Evolutionary conservation across 2,888 invertebrate species (phyloP).

Genomic region (Nematopogon swammerdamellus): DNA sequence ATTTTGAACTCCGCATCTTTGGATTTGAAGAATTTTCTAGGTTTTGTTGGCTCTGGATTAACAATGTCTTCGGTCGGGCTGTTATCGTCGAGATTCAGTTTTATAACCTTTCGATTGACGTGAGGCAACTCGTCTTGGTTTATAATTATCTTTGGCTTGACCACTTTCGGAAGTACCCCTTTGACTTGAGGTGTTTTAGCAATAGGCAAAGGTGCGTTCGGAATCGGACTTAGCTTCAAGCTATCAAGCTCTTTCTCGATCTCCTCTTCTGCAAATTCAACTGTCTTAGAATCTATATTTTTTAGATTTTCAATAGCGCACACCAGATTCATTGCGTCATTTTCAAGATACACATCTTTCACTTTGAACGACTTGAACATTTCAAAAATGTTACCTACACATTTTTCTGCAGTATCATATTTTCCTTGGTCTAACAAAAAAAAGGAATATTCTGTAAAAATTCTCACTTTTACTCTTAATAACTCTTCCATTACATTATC

Average conservation of each 20-base stretch:
- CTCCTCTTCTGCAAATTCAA: conserved; percentile 7
- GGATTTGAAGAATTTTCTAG: background rate
- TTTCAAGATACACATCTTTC: conserved; percentile 19
- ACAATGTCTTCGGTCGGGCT: conserved; percentile 12
- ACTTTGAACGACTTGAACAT: conserved; percentile 18
- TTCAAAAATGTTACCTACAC: conserved; percentile 27
- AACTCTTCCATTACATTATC: conserved; percentile 16
- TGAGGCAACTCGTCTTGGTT: conserved; percentile 32
- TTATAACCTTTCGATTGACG: conserved; percentile 25
- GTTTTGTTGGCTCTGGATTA: background rate
- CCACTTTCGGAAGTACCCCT: conserved; percentile 15
- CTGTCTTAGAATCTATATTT: conserved; percentile 13
- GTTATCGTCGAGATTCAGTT: conserved; percentile 28
- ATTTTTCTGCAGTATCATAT: conserved; percentile 22
- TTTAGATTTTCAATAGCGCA: conserved; percentile 23
- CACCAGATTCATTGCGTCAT: conserved; percentile 31
- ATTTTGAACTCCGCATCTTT: conserved; percentile 28
- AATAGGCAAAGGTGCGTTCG: conserved; percentile 11
- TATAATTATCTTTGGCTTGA: conserved; percentile 17
- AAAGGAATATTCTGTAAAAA: conserved; percentile 27
- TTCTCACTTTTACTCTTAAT: conserved; percentile 18
- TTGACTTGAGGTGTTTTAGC: conserved; percentile 26
- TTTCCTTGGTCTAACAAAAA: conserved; percentile 24
- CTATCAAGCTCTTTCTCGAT: conserved; percentile 24
- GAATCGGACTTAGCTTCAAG: conserved; percentile 19